Percentiles rank a stretch among this genome's conserved stretches.
Evolutionary conservation across 2,888 invertebrate species (phyloP).

Genomic region (Epiperipatus broadwayi): DNA sequence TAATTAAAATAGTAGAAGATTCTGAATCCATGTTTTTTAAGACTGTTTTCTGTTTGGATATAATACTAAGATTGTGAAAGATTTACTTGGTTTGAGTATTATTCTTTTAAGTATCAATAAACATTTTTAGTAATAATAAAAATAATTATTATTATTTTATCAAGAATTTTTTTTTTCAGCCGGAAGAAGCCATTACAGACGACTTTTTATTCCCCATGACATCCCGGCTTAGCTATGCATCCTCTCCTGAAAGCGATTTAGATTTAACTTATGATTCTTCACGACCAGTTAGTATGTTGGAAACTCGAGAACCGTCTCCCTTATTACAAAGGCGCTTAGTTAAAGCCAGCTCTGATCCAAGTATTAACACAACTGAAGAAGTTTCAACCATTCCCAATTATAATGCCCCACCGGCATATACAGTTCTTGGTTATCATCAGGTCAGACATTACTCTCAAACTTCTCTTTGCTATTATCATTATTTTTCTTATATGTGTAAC

Average conservation of each 20-base stretch:
- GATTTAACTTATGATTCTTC: conserved; percentile 33
- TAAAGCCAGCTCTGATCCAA: conserved; percentile 80
- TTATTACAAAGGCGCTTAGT: conserved; percentile 31
- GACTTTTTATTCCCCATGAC: conserved; percentile 98
- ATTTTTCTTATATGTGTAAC: too few relatives aligned
- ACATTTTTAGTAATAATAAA: too few relatives aligned
- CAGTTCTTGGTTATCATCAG: too few relatives aligned
- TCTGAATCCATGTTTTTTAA: too few relatives aligned
- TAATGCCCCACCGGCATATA: conserved; percentile 58
- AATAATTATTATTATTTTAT: too few relatives aligned
- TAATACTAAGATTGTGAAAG: too few relatives aligned
- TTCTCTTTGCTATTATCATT: too few relatives aligned
- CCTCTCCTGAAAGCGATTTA: conserved; percentile 84
- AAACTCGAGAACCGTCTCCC: conserved; percentile 14
- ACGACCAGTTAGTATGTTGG: conserved; percentile 23
- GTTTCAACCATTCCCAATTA: conserved; percentile 26
- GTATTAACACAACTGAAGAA: conserved; percentile 79
- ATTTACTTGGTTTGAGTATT: too few relatives aligned
- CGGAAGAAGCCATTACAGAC: conserved; percentile 87
- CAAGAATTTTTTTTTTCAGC: conserved; percentile 41
- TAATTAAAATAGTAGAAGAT: too few relatives aligned
- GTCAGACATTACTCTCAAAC: too few relatives aligned
- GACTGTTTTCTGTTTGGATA: too few relatives aligned
- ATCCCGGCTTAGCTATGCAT: conserved; percentile 79
- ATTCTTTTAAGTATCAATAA: too few relatives aligned